Evolutionary conservation across 2,888 invertebrate species (phyloP), one percentile per base, ranked within the genome.

Genomic region (Phaedon cochleariae): DNA sequence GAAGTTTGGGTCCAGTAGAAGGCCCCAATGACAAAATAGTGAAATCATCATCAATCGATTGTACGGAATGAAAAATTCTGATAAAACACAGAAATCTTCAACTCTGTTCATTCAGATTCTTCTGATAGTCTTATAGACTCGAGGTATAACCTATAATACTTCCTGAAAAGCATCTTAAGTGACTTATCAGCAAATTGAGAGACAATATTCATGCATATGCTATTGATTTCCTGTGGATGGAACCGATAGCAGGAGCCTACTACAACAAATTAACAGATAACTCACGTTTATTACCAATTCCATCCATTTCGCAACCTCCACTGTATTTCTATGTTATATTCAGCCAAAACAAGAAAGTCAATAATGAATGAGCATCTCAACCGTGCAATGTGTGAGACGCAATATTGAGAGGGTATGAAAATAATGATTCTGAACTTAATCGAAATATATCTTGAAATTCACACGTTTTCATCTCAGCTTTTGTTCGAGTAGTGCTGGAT

Each of bases 1-100:
- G 49, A 49, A 49, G 49, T 49, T 49, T 21, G n/a, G 20, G 49
- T 49, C 26, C 49, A 49, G 49, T 48, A 17, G 17, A 21, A 48
- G 48, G 48, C 48, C 17, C 48, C 17, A 48, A 48, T 18, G 2
- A 48, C 2, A 2, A 48, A 48, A 15, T 26, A 48, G 48, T 48
- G 7, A 2, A 49, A 49, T 49, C 22, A 49, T 49, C 22, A 49
- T n/a, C n/a, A 49, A 49, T 49, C 22, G 49, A 49, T 49, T 20
- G 46, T 7, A 3, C 20, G 17, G 20, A 46, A 46, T 46, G 6
- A 26, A 26, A 26, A 26, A 7, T 3, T 26, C 26, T 3, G 26
- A 26, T 26, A 7, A 26, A 26, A 7, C 26, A 26, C 26, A 26
- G 7, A 26, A 26, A 26, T 26, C 26, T 26, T 26, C 26, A 26